Evolutionary conservation across 1,140 invertebrate genomes (phyloP).

Genomic region (Drosophila ohnishii): DNA sequence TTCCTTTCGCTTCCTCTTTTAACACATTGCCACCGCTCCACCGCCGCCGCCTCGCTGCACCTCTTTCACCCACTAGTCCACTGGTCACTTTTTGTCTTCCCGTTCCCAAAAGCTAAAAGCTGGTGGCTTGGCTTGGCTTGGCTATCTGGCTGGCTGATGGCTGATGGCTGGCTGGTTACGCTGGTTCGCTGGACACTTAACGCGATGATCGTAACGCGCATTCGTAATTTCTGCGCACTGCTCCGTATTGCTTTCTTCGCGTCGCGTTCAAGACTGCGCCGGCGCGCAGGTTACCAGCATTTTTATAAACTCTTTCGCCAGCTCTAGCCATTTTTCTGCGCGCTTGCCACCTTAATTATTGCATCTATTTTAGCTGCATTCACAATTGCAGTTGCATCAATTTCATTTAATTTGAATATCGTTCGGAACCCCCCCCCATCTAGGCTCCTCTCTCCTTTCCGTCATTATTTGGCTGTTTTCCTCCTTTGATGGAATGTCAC

Average conservation of each 20-base stretch:
- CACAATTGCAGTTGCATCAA: conserved; percentile 53
- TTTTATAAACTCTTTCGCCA: conserved; percentile 76
- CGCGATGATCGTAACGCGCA: conserved; percentile 17
- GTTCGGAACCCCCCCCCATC: background rate
- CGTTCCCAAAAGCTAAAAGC: conserved; percentile 62
- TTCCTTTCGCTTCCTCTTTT: conserved; percentile 41
- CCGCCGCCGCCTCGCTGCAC: conserved; percentile 5
- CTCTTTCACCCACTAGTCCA: conserved; percentile 20
- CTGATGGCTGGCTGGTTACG: conserved; percentile 47
- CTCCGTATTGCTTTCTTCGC: conserved; percentile 50
- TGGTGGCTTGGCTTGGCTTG: background rate
- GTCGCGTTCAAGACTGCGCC: conserved; percentile 65
- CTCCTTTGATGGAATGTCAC: conserved; percentile 33
- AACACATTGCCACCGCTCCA: conserved; percentile 25
- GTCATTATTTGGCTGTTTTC: background rate
- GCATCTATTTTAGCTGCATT: conserved; percentile 72
- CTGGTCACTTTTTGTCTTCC: conserved; percentile 43
- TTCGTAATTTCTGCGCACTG: conserved; percentile 23
- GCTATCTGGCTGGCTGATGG: background rate
- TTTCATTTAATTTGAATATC: conserved; percentile 53
- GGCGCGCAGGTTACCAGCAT: conserved; percentile 73
- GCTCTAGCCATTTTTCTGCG: conserved; percentile 33
- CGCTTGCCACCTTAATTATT: conserved; percentile 69
- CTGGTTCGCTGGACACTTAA: conserved; percentile 38
- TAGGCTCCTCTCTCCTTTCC: background rate